Base-by-base conservation (phyloP, 2,888 invertebrate species). In the Coleophora deauratella region DNA sequence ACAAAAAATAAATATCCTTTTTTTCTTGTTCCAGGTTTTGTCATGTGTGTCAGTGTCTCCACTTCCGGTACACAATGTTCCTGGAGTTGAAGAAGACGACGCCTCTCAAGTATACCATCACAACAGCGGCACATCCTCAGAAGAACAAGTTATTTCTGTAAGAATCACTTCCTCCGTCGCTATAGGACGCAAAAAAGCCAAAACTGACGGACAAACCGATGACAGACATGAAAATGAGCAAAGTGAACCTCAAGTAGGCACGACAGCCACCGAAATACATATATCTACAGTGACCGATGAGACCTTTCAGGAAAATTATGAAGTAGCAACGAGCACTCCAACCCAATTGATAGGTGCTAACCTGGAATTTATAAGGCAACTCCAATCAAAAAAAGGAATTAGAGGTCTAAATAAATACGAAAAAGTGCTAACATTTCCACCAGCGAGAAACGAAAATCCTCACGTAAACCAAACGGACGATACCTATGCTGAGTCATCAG, bases 121-220 rank as follows among this genome's bases (percentile, higher is more conserved):
- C 38, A 57, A 46, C 50, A 63, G 50, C 62, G 62, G 46, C 59
- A 55, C 44, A 51, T 54, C 61, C 45, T 41, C 57, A 12, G 54
- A 55, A 21, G 70, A 88, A 70, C 67, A 79, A 66, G 76, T 85
- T 21, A 85, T 85, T 60, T 82, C 84, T 31, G 87, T 89, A 34
- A 82, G 89, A 57, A 88, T 89, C 42, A 89, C 89, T 6, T 89
- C 89, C 8, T 88, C 88, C 7, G 87, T 89, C 11, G 89, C 88
- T 40, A 81, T 89, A 4, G 88, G 86, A 2, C 81, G 88, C 41
- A 82, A 87, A 7, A 68, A 62, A 52, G 54, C 55, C 12, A 78
- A 68, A 51, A 47, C 58, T 33, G 49, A 49, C 36, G 46, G 49
- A 12, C 9, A 32, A 9, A 45, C 42, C 30, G 47, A 57, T 37